A percentile compares a stretch with the other conserved stretches of the same genome.
phyloP scores from a whole-genome alignment of 1,140 invertebrate species.

The Polypedilum vanderplanki region DNA sequence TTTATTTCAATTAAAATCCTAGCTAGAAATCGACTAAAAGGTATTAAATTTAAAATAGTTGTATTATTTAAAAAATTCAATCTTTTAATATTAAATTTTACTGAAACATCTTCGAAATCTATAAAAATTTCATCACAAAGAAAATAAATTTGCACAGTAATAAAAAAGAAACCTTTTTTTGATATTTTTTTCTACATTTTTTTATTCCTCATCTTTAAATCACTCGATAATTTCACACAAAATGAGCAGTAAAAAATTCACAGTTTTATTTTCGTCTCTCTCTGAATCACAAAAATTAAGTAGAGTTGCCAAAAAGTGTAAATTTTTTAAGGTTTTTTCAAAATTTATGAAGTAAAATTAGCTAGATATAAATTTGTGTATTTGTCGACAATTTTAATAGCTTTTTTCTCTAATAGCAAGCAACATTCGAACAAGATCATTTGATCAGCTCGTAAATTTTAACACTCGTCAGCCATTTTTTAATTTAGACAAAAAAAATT shows the following conservation, averaged over 20 bases:
- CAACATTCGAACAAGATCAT: background rate
- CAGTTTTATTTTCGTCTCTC: background rate
- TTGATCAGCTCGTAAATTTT: background rate
- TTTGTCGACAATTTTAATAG: background rate
- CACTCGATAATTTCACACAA: too few relatives aligned
- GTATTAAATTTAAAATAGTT: too few relatives aligned
- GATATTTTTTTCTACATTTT: too few relatives aligned
- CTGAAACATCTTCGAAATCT: too few relatives aligned
- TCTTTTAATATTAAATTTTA: too few relatives aligned
- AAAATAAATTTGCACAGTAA: too few relatives aligned
- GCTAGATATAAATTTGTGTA: background rate
- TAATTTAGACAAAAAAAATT: background rate
- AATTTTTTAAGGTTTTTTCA: background rate
- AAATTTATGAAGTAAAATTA: slow-evolving; percentile 24
- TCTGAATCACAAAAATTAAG: background rate
- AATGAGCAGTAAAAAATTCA: background rate
- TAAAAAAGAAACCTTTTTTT: too few relatives aligned
- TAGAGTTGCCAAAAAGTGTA: background rate
- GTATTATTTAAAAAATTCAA: too few relatives aligned
- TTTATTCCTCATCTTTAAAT: too few relatives aligned
- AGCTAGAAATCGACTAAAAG: too few relatives aligned
- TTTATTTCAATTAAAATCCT: too few relatives aligned
- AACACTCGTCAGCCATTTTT: slow-evolving; percentile 23
- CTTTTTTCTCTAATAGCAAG: background rate
- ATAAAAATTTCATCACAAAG: too few relatives aligned